Base-by-base conservation (phyloP, 2,797 vertebrate genomes). In the Sebastes flavidus region DNA sequence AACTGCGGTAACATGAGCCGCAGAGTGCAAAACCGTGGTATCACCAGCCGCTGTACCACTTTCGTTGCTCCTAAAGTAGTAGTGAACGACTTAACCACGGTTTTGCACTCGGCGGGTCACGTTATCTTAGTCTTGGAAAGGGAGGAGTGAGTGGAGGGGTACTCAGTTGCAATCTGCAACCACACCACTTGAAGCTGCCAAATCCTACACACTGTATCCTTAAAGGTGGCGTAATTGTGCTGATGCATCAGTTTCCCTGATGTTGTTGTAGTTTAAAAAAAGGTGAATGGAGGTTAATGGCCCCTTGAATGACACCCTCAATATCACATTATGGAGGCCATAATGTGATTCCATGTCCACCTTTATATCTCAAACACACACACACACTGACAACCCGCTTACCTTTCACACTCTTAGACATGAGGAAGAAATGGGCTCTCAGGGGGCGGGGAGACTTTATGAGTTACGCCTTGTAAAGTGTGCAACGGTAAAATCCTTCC, bases 381-480 rank as follows among this genome's bases (percentile, higher is more conserved):
- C 18, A 36, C 62, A 65, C 36, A 42, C 58, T 29, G 2, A n/a
- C 62, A 18, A 75, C 8, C 22, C 63, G 70, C 58, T 70, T 75
- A 83, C 46, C 74, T 70, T 72, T 68, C 55, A 78, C 73, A 70
- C 80, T 78, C 61, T 87, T n/a, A 62, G 65, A 90, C 77, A 82
- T 65, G 65, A 87, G 69, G 75, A 86, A 78, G 77, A 86, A 90
- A 91, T 92, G 59, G 84, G 71, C 72, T 92, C 83, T 91, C 63
- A 2, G 38, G 63, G 68, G 82, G 9, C 20, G 77, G 82, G 61
- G 36, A 42, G 75, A 72, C 74, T 89, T 93, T 89, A 86, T 92
- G 91, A 92, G 85, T 86, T 92, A 87, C 75, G 82, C 81, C 90
- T 90, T 89, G 84, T 91, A 91, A 90, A 87, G 80, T 38, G 73